Evolutionary conservation across 2,797 vertebrate species (phyloP), one percentile per base, ranked within the genome.

Genomic region (Hemibagrus guttatus): DNA sequence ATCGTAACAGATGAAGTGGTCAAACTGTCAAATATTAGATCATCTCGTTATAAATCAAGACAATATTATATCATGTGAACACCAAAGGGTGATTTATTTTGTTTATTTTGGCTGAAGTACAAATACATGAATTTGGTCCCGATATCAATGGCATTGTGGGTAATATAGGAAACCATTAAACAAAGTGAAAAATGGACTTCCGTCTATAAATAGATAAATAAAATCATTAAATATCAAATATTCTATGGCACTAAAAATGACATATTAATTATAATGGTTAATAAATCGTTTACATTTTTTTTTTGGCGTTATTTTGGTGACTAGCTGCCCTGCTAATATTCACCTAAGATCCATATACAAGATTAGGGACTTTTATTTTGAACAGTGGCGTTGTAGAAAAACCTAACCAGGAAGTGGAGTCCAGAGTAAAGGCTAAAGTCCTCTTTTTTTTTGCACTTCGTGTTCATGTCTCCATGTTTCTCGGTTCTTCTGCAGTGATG

Each of bases 401-500:
- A 39, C 13, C 17, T 49, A 4, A 81, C 0, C 49, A 46, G 3
- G 87, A 75, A 66, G 64, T 81, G 59, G 59, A 79, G 28, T 61
- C 1, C 26, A 21, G 46, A 78, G 79, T 26, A 42, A 19, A 80
- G 75, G 35, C 9, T 79, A 42, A 80, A 85, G 75, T 69, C 23
- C 81, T 26, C 13, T 13, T 72, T 11, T 5, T 13, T 72, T 11
- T 5, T 68, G 64, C 13, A 14, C 58, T 66, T 54, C 39, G 23
- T 79, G 28, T 52, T 63, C 76, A 81, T 2, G 39, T 42, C 39
- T 72, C 35, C 31, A 56, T 56, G 49, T 52, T 17, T 23, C 76
- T 31, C 19, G 3, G 11, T 1, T 63, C 3, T 69, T 39, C 28
- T 3, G 21, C 78, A 21, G 86, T 64, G 4, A 93, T 94, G 95